phyloP scores from a whole-genome alignment of 2,888 invertebrate species.

The Eudemis profundana region DNA sequence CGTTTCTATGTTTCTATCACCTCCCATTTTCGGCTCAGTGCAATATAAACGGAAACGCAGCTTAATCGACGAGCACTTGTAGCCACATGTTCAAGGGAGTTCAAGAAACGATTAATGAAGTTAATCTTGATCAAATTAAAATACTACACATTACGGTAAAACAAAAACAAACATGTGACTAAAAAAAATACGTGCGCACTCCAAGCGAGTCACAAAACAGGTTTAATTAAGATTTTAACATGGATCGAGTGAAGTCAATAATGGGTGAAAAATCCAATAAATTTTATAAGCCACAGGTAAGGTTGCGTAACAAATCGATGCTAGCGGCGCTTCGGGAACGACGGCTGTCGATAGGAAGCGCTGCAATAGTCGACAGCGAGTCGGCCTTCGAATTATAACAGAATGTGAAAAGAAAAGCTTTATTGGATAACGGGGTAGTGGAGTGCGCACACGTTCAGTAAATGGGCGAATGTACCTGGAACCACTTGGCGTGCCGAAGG shows the following conservation, averaged over 20 bases:
- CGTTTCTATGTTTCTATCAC: slow-evolving; percentile 63
- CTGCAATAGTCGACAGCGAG: slow-evolving; percentile 30
- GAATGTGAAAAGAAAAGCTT: slow-evolving; percentile 35
- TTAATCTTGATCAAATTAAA: slow-evolving; percentile 48
- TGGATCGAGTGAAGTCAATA: slow-evolving; percentile 25
- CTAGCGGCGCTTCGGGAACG: slow-evolving; percentile 14
- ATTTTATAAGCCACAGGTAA: slow-evolving; percentile 29
- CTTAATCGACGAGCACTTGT: slow-evolving; percentile 71
- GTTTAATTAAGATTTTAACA: slow-evolving; percentile 23
- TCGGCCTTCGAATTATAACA: slow-evolving; percentile 9
- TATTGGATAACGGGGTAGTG: slow-evolving; percentile 49
- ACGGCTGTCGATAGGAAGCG: slow-evolving; percentile 9
- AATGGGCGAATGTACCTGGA: slow-evolving; percentile 93
- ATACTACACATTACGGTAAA: slow-evolving; percentile 59
- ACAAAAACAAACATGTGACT: slow-evolving; percentile 82
- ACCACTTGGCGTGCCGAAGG: slow-evolving; percentile 99
- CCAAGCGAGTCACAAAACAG: slow-evolving; percentile 48
- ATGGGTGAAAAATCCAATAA: slow-evolving; percentile 42
- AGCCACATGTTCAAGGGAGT: slow-evolving; percentile 83
- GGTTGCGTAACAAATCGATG: slow-evolving; percentile 14
- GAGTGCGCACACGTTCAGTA: slow-evolving; percentile 75
- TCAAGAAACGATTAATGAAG: slow-evolving; percentile 45
- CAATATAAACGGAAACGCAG: slow-evolving; percentile 72
- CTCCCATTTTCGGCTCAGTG: slow-evolving; percentile 69
- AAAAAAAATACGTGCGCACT: slow-evolving; percentile 79